These are phyloP conservation scores for Atherinomorus stipes DNA, from an alignment of 2,113 vertebrate genomes.

Conservation along the genomic window DNA sequence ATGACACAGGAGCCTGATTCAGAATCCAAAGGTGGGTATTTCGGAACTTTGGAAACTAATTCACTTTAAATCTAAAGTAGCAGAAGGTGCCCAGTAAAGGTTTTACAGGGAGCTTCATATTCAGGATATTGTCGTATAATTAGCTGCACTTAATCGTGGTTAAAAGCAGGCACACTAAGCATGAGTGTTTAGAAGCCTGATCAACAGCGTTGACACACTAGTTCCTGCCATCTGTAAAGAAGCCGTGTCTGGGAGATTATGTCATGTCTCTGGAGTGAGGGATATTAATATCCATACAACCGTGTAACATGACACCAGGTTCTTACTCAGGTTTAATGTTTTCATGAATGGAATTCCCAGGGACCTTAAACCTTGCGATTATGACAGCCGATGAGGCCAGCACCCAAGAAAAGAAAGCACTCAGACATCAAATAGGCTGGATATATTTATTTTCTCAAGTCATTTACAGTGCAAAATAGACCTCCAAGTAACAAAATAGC, in stretches of 20 bases:
- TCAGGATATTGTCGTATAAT: slow-evolving; percentile 48
- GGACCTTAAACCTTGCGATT: slow-evolving; percentile 30
- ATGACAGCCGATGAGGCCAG: slow-evolving; percentile 37
- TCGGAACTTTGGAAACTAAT: slow-evolving; percentile 26
- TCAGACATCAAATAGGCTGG: slow-evolving; percentile 48
- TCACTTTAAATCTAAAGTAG: slow-evolving; percentile 6
- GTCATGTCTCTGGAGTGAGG: slow-evolving; percentile 47
- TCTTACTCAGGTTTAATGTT: slow-evolving; percentile 40
- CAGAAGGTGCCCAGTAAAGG: slow-evolving; percentile 13
- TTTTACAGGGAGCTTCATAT: slow-evolving; percentile 9
- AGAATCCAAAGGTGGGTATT: slow-evolving; percentile 9
- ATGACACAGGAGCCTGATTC: slow-evolving; percentile 39
- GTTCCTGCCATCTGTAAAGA: slow-evolving; percentile 47
- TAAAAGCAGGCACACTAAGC: slow-evolving; percentile 43
- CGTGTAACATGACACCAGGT: slow-evolving; percentile 56
- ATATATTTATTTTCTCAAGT: slow-evolving; percentile 78
- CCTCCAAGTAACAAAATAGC: slow-evolving; percentile 80
- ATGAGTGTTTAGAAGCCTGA: slow-evolving; percentile 30
- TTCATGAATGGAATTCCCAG: slow-evolving; percentile 71
- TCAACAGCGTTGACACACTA: slow-evolving; percentile 45
- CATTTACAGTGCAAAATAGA: slow-evolving; percentile 81
- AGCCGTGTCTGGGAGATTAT: slow-evolving; percentile 40
- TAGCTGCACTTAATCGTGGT: slow-evolving; percentile 32
- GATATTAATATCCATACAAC: slow-evolving; percentile 74
- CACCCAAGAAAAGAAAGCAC: slow-evolving; percentile 51